phyloP scores from a whole-genome alignment of 2,888 invertebrate genomes.

The Erebia ligea region DNA sequence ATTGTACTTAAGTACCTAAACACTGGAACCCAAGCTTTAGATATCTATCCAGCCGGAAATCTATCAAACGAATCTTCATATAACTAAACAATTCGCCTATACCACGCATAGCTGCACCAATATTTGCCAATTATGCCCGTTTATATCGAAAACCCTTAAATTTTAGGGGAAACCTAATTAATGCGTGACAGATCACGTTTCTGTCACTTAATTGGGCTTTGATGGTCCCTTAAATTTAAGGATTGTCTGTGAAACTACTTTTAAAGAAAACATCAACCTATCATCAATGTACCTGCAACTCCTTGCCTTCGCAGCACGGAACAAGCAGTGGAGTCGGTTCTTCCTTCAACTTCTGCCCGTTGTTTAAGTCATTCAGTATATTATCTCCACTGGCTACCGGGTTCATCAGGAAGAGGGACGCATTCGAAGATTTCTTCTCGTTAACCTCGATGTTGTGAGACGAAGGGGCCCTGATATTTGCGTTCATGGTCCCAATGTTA shows the following conservation, averaged over 20 bases:
- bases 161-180: too few relatives aligned
- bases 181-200: too few relatives aligned
- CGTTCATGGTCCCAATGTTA: slow-evolving; percentile 53
- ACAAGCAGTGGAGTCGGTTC: slow-evolving; percentile 65
- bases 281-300: slow-evolving; percentile 64
- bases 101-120: too few relatives aligned
- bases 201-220: too few relatives aligned
- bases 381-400: slow-evolving; percentile 78
- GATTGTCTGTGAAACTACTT: not conserved
- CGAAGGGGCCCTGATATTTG: slow-evolving; percentile 49
- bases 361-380: slow-evolving; percentile 62
- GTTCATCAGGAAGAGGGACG: slow-evolving; percentile 67
- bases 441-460: slow-evolving; percentile 65
- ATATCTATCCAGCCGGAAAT: too few relatives aligned
- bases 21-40: too few relatives aligned
- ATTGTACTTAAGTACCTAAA: too few relatives aligned
- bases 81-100: too few relatives aligned
- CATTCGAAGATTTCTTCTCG: slow-evolving; percentile 66
- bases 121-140: too few relatives aligned
- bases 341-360: slow-evolving; percentile 66
- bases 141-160: too few relatives aligned
- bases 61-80: too few relatives aligned
- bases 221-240: too few relatives aligned
- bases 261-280: not conserved
- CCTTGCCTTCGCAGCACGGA: slow-evolving; percentile 75